phyloP scores from a whole-genome alignment of 2,888 invertebrate species.

The Falcaria lacertinaria region DNA sequence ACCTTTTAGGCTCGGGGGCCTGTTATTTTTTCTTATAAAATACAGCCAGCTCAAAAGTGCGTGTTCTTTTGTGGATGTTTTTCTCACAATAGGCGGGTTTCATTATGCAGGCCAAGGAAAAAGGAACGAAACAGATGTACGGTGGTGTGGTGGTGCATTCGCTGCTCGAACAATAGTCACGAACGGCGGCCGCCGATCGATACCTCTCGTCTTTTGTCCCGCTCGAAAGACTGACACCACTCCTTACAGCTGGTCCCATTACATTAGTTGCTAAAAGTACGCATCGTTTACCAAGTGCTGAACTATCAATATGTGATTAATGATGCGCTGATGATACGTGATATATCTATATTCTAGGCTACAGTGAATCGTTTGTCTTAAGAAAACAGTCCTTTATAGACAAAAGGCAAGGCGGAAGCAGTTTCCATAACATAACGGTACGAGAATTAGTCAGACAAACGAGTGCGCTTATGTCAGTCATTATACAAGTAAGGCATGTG shows the following conservation, averaged over 20 bases:
- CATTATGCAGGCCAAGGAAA: slow-evolving; percentile 71
- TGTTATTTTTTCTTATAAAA: slow-evolving; percentile 73
- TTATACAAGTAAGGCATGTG: slow-evolving; percentile 19
- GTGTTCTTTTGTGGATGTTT: slow-evolving; percentile 74
- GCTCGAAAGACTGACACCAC: slow-evolving; percentile 37
- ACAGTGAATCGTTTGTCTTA: slow-evolving; percentile 5
- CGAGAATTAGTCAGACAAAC: slow-evolving; percentile 49
- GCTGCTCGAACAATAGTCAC: slow-evolving; percentile 68
- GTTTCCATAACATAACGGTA: slow-evolving; percentile 65
- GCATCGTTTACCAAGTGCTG: slow-evolving; percentile 12
- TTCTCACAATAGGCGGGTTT: slow-evolving; percentile 70
- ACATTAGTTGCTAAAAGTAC: slow-evolving; percentile 26
- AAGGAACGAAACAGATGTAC: slow-evolving; percentile 77
- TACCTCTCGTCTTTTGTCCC: slow-evolving; percentile 63
- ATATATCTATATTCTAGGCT: background rate
- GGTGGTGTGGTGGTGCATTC: slow-evolving; percentile 60
- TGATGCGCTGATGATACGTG: background rate
- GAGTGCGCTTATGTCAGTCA: slow-evolving; percentile 41
- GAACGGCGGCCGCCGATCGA: slow-evolving; percentile 61
- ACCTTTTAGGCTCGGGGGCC: slow-evolving; percentile 60
- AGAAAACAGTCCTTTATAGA: slow-evolving; percentile 29
- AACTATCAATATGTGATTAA: background rate
- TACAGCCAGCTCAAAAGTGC: slow-evolving; percentile 56
- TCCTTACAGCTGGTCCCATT: slow-evolving; percentile 40
- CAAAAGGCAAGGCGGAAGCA: slow-evolving; percentile 52